These are phyloP conservation scores for Anguilla rostrata DNA, from an alignment of 2,113 vertebrate species.

Conservation along the genomic window DNA sequence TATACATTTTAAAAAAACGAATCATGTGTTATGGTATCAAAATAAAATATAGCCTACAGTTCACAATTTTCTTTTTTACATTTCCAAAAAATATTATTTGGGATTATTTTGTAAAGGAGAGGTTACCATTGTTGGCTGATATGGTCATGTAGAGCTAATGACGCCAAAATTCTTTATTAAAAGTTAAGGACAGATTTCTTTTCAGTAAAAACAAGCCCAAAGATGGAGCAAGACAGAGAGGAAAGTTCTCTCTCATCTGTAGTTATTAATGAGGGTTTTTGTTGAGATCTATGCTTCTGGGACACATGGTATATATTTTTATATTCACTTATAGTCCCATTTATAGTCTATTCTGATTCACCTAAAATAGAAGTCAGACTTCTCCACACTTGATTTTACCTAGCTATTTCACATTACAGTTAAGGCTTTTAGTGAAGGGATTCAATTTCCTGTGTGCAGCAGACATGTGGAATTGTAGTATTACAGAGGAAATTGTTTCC, in stretches of 20 bases:
- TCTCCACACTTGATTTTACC: background rate
- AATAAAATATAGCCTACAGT: background rate
- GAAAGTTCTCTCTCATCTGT: background rate
- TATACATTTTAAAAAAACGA: background rate
- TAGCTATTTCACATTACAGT: background rate
- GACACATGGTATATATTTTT: background rate
- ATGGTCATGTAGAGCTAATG: background rate
- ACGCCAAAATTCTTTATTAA: background rate
- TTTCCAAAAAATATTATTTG: background rate
- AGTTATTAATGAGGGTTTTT: background rate
- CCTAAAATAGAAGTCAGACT: too few species aligned
- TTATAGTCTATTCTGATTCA: background rate
- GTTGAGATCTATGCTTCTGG: background rate
- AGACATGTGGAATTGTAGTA: background rate
- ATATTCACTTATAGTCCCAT: background rate
- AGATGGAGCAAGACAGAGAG: background rate
- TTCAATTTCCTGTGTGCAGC: background rate
- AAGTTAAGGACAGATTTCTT: background rate
- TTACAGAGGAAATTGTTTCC: background rate
- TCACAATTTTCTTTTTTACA: too few species aligned
- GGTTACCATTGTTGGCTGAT: background rate
- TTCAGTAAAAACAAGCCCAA: background rate
- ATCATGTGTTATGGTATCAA: background rate
- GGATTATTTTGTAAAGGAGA: too few species aligned
- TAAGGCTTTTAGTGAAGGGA: background rate